These are phyloP conservation scores for Sinocyclocheilus grahami DNA, from an alignment of 2,113 vertebrate genomes.

Conservation along the genomic window DNA sequence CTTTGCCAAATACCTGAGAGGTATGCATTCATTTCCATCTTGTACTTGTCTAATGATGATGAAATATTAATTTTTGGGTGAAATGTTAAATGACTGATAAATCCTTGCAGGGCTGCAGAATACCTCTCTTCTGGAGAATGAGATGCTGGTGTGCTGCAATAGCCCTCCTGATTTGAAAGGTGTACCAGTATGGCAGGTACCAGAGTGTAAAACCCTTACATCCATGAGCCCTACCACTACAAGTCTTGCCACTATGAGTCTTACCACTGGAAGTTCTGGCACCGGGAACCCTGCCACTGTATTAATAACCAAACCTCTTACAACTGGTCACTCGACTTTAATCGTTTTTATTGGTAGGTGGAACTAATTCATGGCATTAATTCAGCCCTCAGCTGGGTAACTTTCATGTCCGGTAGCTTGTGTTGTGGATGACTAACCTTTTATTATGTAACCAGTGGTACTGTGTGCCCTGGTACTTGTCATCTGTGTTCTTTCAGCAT, in stretches of 20 bases:
- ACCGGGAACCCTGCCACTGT: neutral
- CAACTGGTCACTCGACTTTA: constrained; percentile 33
- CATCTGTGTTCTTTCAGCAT: constrained; percentile 58
- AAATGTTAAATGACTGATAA: neutral
- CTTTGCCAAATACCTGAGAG: constrained; percentile 68
- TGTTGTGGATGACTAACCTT: constrained; percentile 2
- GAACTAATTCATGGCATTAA: neutral
- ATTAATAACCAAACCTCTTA: neutral
- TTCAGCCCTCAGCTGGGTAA: neutral
- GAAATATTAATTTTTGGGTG: neutral
- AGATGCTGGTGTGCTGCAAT: constrained; percentile 61
- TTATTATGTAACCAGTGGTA: constrained; percentile 59
- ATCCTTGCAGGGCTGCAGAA: constrained; percentile 64
- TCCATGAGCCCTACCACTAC: neutral
- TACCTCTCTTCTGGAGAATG: constrained; percentile 62
- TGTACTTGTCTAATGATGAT: neutral
- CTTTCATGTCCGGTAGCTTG: neutral
- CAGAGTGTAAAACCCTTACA: constrained; percentile 48
- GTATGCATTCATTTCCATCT: constrained; percentile 52
- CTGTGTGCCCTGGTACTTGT: constrained; percentile 63
- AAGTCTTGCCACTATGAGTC: neutral
- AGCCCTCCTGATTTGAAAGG: constrained; percentile 62
- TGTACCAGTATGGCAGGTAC: constrained; percentile 66
- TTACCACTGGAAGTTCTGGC: neutral
- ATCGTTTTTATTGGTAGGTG: constrained; percentile 57